Conservation (phyloP, 2,888 invertebrate species). For the Ormyrus nitidulus region DNA sequence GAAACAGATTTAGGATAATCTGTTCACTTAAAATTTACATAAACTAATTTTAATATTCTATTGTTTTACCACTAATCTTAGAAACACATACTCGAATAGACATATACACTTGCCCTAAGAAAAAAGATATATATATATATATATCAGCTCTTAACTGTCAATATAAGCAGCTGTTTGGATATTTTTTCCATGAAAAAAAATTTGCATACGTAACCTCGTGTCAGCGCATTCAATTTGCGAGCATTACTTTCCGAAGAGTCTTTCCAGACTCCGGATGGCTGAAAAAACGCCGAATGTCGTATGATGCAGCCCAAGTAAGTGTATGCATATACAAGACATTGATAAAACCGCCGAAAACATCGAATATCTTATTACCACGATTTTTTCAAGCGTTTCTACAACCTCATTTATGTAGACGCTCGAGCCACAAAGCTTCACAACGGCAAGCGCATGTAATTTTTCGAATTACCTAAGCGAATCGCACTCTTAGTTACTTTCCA, state of each 20-base stretch:
- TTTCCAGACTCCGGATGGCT: conserved; percentile 22
- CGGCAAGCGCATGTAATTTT: too few species aligned
- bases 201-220: not conserved
- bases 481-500: too few species aligned
- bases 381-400: not conserved
- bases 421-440: too few species aligned
- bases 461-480: too few species aligned
- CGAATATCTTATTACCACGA: conserved; percentile 39
- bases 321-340: conserved; percentile 7
- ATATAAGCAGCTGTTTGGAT: conserved; percentile 43
- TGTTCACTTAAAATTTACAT: not conserved
- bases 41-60: not conserved
- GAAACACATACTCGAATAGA: conserved; percentile 7
- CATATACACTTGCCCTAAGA: not conserved
- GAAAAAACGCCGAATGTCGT: conserved; percentile 52
- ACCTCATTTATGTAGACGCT: not conserved
- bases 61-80: not conserved
- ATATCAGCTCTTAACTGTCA: conserved; percentile 8
- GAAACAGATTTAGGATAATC: not conserved
- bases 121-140: not conserved
- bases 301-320: conserved; percentile 6
- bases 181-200: conserved; percentile 30
- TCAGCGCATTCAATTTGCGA: not conserved
- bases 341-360: conserved; percentile 43
- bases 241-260: not conserved